A percentile compares a stretch with the other conserved stretches of the same genome.
Conservation (phyloP, 2,888 invertebrate species). For the Rhingia rostrata region DNA sequence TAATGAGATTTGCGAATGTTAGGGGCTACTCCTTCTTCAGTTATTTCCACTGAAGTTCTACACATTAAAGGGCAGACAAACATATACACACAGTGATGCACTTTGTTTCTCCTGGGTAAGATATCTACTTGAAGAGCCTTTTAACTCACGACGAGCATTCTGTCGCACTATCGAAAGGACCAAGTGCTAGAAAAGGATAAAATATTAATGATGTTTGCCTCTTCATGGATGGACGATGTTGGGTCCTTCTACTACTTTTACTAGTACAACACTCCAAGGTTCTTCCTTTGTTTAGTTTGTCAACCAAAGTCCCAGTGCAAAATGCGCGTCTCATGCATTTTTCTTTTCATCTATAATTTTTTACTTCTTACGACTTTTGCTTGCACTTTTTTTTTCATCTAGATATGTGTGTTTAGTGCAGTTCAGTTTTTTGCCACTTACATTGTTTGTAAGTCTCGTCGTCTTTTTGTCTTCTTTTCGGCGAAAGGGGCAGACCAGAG, state of each 20-base stretch:
- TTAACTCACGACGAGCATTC: neutral
- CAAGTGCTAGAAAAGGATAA: slow-evolving; percentile 35
- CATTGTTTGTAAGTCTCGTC: slow-evolving; percentile 48
- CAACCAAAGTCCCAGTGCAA: slow-evolving; percentile 65
- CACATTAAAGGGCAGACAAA: neutral
- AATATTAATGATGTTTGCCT: slow-evolving; percentile 67
- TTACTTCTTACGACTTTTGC: neutral
- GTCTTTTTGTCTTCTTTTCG: slow-evolving; percentile 30
- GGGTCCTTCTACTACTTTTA: neutral
- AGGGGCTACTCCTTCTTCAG: slow-evolving; percentile 34
- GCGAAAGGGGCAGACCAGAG: neutral
- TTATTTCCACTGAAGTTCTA: slow-evolving; percentile 49
- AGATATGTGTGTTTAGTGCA: slow-evolving; percentile 17
- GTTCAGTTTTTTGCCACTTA: slow-evolving; percentile 12
- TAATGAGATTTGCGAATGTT: slow-evolving; percentile 69
- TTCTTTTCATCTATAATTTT: slow-evolving; percentile 17
- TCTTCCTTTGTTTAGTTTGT: slow-evolving; percentile 55
- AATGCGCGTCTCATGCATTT: slow-evolving; percentile 69
- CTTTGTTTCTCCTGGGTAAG: neutral
- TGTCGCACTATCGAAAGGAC: slow-evolving; percentile 8
- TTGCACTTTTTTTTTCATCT: neutral
- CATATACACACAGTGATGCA: neutral
- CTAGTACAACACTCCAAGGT: slow-evolving; percentile 20
- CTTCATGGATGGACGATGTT: slow-evolving; percentile 40
- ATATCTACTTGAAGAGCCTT: slow-evolving; percentile 9